Evolutionary conservation across 2,113 vertebrate species (phyloP).

Genomic region (Thalassoma bifasciatum): DNA sequence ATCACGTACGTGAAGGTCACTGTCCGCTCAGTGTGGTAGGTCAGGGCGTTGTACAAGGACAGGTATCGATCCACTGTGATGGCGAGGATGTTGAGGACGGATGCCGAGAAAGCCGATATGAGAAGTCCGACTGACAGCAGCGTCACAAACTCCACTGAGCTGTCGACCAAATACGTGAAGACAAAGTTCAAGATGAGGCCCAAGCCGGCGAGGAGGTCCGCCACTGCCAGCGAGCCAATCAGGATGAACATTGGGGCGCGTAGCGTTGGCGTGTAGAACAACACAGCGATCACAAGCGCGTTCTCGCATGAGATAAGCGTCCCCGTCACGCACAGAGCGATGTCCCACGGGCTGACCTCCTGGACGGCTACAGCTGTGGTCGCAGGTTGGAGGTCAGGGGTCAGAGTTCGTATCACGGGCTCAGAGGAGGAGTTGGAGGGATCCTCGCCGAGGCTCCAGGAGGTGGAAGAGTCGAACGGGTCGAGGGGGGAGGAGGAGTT

Average conservation of each 20-base stretch:
- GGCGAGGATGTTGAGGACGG: conserved; percentile 89
- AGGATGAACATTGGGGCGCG: conserved; percentile 90
- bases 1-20: conserved; percentile 88
- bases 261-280: conserved; percentile 90
- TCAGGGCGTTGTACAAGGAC: conserved; percentile 92
- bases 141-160: conserved; percentile 81
- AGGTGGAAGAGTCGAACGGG: conserved; percentile 73
- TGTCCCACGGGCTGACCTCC: conserved; percentile 90
- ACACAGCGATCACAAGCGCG: conserved; percentile 90
- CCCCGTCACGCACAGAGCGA: conserved; percentile 90
- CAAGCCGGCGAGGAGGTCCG: conserved; percentile 89
- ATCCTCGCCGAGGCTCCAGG: conserved; percentile 74
- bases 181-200: conserved; percentile 91
- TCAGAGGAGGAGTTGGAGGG: conserved; percentile 77
- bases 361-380: conserved; percentile 10
- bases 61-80: conserved; percentile 94
- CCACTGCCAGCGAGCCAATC: conserved; percentile 90
- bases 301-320: conserved; percentile 92
- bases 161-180: conserved; percentile 87
- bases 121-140: conserved; percentile 87
- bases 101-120: conserved; percentile 91
- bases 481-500: conserved; percentile 77
- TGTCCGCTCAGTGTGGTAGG: conserved; percentile 92
- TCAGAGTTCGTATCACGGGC: conserved; percentile 62
- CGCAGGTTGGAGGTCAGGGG: conserved; percentile 66